Evolutionary conservation across 2,797 vertebrate species (phyloP).

Genomic region (Pachyuromys duprasi): DNA sequence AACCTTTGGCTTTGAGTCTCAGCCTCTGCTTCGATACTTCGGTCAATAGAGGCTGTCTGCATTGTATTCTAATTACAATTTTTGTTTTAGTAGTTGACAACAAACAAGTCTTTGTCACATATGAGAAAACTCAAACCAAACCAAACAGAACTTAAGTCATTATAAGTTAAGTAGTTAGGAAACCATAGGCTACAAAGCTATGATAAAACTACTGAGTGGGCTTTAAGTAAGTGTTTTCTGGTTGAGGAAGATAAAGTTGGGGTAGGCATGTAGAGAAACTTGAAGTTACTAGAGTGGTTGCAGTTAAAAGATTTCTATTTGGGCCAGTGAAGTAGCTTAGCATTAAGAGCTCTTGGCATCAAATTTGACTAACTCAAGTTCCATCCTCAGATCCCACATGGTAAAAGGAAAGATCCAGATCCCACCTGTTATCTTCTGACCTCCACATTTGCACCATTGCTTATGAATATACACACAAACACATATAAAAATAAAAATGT

Average conservation of each 20-base stretch:
- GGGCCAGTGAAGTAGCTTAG: neutral
- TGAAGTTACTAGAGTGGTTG: constrained; percentile 35
- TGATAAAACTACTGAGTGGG: neutral
- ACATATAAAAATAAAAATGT: neutral
- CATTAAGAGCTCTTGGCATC: neutral
- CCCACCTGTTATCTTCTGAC: neutral
- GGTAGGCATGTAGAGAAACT: neutral
- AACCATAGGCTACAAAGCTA: neutral
- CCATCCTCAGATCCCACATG: neutral
- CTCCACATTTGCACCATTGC: neutral
- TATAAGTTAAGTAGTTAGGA: neutral
- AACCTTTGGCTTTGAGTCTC: too few species aligned
- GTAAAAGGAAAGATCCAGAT: neutral
- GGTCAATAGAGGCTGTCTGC: too few species aligned
- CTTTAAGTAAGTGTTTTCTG: neutral
- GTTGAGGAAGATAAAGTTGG: neutral
- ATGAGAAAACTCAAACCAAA: constrained; percentile 14
- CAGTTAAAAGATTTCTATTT: neutral
- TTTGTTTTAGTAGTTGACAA: neutral
- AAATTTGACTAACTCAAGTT: neutral
- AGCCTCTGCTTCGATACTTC: too few species aligned
- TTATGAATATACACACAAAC: neutral
- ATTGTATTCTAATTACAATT: neutral
- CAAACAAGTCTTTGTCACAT: constrained; percentile 21
- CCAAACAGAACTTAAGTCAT: constrained; percentile 13